Conservation (phyloP, 2,113 vertebrate species). For the Redunca redunca region DNA sequence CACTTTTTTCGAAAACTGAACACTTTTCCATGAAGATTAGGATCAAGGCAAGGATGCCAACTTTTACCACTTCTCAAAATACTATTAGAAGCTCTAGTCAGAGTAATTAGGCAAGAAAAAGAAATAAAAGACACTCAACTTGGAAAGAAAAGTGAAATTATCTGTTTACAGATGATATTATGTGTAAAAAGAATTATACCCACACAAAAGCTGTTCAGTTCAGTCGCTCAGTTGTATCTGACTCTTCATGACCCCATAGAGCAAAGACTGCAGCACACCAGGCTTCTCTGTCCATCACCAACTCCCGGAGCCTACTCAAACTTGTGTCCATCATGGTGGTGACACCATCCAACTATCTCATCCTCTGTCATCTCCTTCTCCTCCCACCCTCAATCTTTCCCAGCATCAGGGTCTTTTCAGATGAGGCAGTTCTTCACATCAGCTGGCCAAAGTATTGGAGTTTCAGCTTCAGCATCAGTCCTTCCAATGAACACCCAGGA, state of each 20-base stretch:
- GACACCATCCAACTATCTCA: not conserved
- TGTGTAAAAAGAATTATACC: not conserved
- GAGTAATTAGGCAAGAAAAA: not conserved
- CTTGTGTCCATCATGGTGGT: fast-evolving
- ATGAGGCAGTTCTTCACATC: not conserved
- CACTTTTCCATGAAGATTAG: not conserved
- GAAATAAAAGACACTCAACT: not conserved
- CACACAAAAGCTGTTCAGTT: not conserved
- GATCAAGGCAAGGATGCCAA: not conserved
- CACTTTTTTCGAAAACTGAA: not conserved
- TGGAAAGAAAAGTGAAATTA: not conserved
- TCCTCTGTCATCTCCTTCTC: not conserved
- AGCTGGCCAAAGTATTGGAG: not conserved
- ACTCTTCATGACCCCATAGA: not conserved
- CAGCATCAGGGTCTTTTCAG: not conserved
- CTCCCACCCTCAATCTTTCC: not conserved
- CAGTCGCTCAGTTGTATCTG: not conserved
- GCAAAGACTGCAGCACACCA: not conserved
- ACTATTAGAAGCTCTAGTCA: not conserved
- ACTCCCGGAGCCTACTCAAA: not conserved
- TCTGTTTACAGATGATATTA: not conserved
- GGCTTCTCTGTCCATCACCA: not conserved
- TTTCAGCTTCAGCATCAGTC: not conserved
- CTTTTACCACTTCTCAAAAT: not conserved
- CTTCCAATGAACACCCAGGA: not conserved